Evolutionary conservation across 2,888 invertebrate genomes (phyloP).

Genomic region (Phoronis australis): DNA sequence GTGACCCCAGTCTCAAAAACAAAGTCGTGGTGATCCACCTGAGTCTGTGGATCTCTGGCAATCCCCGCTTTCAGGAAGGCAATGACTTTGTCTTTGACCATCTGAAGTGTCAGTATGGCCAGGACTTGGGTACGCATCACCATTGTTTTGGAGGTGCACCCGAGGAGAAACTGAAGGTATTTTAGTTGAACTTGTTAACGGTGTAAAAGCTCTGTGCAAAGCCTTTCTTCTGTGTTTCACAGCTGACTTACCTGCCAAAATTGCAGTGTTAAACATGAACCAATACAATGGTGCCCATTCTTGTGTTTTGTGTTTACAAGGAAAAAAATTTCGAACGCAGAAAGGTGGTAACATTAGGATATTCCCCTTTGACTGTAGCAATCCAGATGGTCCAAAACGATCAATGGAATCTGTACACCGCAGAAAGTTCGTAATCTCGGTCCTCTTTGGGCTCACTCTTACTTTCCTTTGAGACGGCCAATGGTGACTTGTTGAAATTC

Average conservation of each 20-base stretch:
- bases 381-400: constrained; percentile 3
- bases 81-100: no score
- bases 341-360: constrained; percentile 6
- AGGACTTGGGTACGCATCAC: no score
- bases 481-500: constrained; percentile 10
- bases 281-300: constrained; percentile 6
- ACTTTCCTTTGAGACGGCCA: constrained; percentile 11
- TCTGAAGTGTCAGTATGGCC: no score
- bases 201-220: no score
- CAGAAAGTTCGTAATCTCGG: constrained; percentile 5
- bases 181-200: no score
- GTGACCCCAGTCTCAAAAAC: no score
- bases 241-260: constrained; percentile 11
- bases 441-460: constrained; percentile 8
- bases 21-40: no score
- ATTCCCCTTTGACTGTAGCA: constrained; percentile 6
- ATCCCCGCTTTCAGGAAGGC: no score
- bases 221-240: constrained; percentile 2
- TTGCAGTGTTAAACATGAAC: constrained; percentile 7
- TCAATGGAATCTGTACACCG: not conserved
- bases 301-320: constrained; percentile 7
- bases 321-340: constrained; percentile 2
- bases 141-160: no score
- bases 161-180: no score
- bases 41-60: no score